Percentiles rank a stretch among this genome's conserved stretches.
phyloP scores from a whole-genome alignment of 2,113 vertebrate species.

The Tenebrosternarchus preto region DNA sequence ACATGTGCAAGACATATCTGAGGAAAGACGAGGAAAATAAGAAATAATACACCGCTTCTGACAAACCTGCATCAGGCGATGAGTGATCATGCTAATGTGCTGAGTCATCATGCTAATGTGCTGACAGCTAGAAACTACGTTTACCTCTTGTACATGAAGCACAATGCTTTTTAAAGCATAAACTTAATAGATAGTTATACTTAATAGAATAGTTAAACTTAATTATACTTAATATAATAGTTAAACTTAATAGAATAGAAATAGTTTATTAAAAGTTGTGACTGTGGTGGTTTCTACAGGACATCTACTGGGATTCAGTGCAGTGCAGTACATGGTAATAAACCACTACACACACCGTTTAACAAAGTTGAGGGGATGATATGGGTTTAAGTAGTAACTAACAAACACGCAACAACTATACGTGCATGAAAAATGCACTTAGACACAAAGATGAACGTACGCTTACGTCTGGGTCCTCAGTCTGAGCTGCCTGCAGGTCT shows the following conservation, averaged over 20 bases:
- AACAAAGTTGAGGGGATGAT: too few relatives aligned
- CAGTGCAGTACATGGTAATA: too few relatives aligned
- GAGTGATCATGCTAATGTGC: background rate
- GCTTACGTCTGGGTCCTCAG: conserved; percentile 71
- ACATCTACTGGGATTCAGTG: too few relatives aligned
- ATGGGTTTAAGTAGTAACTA: background rate
- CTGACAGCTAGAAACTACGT: background rate
- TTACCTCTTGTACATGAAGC: too few relatives aligned
- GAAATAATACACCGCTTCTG: background rate
- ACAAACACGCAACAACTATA: background rate
- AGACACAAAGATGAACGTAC: background rate
- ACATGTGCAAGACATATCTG: too few relatives aligned
- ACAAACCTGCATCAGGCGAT: background rate
- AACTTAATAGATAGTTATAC: too few relatives aligned
- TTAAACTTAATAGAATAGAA: background rate
- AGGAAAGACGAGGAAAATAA: background rate
- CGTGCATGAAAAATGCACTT: background rate
- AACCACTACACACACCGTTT: too few relatives aligned
- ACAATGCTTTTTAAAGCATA: too few relatives aligned
- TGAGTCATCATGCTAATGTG: background rate
- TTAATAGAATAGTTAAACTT: background rate
- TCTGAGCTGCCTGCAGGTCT: conserved; percentile 67
- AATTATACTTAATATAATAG: too few relatives aligned
- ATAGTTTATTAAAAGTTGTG: background rate
- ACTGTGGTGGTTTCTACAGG: too few relatives aligned